These are phyloP conservation scores for Oryctes rhinoceros DNA, from an alignment of 1,140 invertebrate genomes.

Conservation along the genomic window DNA sequence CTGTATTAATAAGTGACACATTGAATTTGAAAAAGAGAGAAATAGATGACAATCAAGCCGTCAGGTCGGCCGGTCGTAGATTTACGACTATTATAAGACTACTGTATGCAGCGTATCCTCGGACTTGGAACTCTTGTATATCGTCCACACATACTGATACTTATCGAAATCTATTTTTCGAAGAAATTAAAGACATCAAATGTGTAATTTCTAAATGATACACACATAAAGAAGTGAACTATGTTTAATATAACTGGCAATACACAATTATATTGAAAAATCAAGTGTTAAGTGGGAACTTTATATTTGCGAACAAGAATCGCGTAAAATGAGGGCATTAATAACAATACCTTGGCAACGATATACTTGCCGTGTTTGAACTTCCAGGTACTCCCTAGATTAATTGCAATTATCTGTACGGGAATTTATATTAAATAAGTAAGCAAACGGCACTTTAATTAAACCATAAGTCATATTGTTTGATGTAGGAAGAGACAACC, in stretches of 20 bases:
- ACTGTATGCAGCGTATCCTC: too few relatives aligned
- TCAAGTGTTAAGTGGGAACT: too few relatives aligned
- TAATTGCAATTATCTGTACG: not conserved
- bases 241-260: not conserved
- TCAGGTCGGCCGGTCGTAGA: not conserved
- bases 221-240: too few relatives aligned
- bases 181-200: too few relatives aligned
- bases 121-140: too few relatives aligned
- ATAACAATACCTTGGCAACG: not conserved
- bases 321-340: not conserved
- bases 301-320: not conserved
- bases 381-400: not conserved
- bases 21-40: not conserved
- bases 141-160: too few relatives aligned
- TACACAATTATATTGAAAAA: not conserved
- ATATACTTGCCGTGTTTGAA: not conserved
- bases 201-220: too few relatives aligned
- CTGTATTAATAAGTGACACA: conserved; percentile 19
- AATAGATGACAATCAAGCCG: conserved; percentile 14
- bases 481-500: not conserved
- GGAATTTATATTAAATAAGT: conserved; percentile 4
- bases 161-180: too few relatives aligned
- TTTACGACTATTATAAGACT: too few relatives aligned
- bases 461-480: conserved; percentile 4
- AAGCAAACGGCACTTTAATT: conserved; percentile 15